A percentile compares a stretch with the other conserved stretches of the same genome.
Evolutionary conservation across 2,113 vertebrate genomes (phyloP).

Genomic region (Chlamydotis undulata): DNA sequence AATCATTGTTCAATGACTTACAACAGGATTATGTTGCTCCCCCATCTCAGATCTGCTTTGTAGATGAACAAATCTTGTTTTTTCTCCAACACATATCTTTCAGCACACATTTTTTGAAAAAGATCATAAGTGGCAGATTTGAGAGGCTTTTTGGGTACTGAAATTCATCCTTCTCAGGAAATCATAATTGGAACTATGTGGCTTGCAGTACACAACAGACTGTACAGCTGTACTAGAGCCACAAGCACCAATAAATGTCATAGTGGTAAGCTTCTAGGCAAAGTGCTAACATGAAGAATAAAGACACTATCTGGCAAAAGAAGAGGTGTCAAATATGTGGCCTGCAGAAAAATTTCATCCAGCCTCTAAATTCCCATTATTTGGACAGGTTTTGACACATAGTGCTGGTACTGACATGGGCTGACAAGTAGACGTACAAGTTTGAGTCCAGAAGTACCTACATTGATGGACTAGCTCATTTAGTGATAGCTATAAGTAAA

Average conservation of each 20-base stretch:
- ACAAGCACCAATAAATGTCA: neutral
- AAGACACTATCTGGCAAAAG: neutral
- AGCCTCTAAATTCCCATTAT: neutral
- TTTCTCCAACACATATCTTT: neutral
- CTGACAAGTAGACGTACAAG: neutral
- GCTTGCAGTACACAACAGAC: neutral
- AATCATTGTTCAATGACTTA: neutral
- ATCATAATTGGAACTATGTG: neutral
- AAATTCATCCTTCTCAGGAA: neutral
- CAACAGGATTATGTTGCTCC: neutral
- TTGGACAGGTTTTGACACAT: neutral
- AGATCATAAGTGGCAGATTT: neutral
- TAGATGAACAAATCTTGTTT: neutral
- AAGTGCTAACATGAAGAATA: neutral
- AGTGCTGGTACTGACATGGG: neutral
- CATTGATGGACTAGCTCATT: neutral
- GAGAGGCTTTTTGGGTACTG: neutral
- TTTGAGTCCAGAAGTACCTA: neutral
- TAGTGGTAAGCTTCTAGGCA: neutral
- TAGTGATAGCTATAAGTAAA: neutral
- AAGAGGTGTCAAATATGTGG: neutral
- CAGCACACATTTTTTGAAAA: neutral
- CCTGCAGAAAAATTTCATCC: neutral
- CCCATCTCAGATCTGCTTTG: neutral
- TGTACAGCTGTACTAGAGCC: neutral